These are phyloP conservation scores for Apotomis betuletana DNA, from an alignment of 2,888 invertebrate genomes.

Conservation along the genomic window DNA sequence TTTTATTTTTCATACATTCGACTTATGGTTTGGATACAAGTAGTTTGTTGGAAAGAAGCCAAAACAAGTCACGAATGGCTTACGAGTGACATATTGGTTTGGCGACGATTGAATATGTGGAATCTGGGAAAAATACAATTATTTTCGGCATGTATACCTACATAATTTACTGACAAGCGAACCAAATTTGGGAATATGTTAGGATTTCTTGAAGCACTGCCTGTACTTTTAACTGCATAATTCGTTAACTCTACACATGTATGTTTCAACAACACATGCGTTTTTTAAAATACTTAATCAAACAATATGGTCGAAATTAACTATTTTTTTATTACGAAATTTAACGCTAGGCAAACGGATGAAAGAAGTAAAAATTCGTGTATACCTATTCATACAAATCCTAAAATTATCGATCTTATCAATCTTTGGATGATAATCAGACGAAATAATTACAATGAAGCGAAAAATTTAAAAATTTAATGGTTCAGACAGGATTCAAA, in stretches of 20 bases:
- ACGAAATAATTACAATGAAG: too few relatives aligned
- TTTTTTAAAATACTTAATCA: too few relatives aligned
- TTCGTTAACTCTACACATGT: not conserved
- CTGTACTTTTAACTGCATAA: not conserved
- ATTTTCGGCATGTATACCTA: not conserved
- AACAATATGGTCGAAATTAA: too few relatives aligned
- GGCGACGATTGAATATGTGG: slow-evolving; percentile 56
- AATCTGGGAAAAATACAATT: slow-evolving; percentile 50
- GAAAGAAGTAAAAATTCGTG: too few relatives aligned
- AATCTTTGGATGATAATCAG: not conserved
- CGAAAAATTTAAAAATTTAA: too few relatives aligned
- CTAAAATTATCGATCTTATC: too few relatives aligned
- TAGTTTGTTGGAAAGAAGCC: slow-evolving; percentile 66
- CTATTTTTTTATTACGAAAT: not conserved
- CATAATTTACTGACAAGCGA: not conserved
- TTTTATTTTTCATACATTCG: slow-evolving; percentile 64
- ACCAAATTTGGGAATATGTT: too few relatives aligned
- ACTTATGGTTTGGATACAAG: slow-evolving; percentile 70
- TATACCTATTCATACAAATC: too few relatives aligned
- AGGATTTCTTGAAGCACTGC: too few relatives aligned
- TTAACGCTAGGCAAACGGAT: too few relatives aligned
- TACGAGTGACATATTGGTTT: slow-evolving; percentile 61
- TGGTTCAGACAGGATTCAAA: too few relatives aligned
- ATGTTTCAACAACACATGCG: too few relatives aligned
- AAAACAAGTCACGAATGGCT: slow-evolving; percentile 64